Conservation (phyloP, 2,113 vertebrate genomes). For the Chaetodon trifascialis region DNA sequence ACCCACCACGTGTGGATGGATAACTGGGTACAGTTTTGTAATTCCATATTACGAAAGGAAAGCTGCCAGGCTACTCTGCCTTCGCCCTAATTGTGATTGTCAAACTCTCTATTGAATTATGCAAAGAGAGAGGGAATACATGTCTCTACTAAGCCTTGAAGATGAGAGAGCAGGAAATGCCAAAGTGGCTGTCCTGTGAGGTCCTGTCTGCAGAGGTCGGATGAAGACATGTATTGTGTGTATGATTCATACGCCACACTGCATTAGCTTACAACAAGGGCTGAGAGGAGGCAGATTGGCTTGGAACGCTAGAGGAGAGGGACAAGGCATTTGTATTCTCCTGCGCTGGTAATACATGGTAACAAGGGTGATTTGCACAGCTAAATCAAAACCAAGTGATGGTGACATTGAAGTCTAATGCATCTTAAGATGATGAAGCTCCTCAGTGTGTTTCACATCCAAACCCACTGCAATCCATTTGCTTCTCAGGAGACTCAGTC, state of each 20-base stretch:
- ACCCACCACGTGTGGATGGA: slow-evolving; percentile 73
- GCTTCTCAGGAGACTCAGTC: slow-evolving; percentile 65
- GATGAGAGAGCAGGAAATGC: slow-evolving; percentile 77
- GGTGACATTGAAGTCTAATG: slow-evolving; percentile 70
- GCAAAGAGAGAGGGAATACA: slow-evolving; percentile 41
- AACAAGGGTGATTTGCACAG: slow-evolving; percentile 84
- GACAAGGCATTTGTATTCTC: slow-evolving; percentile 73
- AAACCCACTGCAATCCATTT: slow-evolving; percentile 60
- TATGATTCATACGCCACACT: slow-evolving; percentile 76
- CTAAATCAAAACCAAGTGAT: slow-evolving; percentile 85
- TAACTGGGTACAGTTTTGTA: slow-evolving; percentile 72
- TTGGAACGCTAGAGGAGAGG: slow-evolving; percentile 55
- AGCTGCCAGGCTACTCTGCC: slow-evolving; percentile 70
- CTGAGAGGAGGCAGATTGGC: slow-evolving; percentile 79
- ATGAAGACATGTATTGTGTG: slow-evolving; percentile 73
- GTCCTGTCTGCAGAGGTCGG: slow-evolving; percentile 71
- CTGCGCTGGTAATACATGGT: slow-evolving; percentile 72
- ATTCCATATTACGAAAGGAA: slow-evolving; percentile 70
- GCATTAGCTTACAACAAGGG: slow-evolving; percentile 77
- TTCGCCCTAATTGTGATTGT: slow-evolving; percentile 74
- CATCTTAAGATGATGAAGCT: slow-evolving; percentile 64
- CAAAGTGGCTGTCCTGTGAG: slow-evolving; percentile 78
- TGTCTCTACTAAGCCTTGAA: slow-evolving; percentile 71
- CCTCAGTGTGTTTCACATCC: slow-evolving; percentile 48
- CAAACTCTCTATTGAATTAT: slow-evolving; percentile 79